Evolutionary conservation across 2,113 vertebrate genomes (phyloP).

Genomic region (Eudyptes chrysolophus): DNA sequence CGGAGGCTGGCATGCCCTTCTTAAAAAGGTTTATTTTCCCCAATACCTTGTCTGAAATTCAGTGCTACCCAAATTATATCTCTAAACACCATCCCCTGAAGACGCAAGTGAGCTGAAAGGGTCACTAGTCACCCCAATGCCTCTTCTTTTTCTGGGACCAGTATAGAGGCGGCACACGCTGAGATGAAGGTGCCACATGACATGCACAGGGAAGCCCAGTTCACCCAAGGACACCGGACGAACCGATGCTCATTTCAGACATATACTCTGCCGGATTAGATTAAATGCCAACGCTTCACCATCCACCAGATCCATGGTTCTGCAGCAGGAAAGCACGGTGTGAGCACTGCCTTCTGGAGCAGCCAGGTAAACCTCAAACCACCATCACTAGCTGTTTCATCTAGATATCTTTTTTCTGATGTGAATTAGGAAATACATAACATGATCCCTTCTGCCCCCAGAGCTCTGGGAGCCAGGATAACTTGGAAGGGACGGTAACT

Average conservation of each 20-base stretch:
- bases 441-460: not conserved
- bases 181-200: not conserved
- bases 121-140: not conserved
- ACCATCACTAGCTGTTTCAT: not conserved
- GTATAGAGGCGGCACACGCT: accelerated
- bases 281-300: not conserved
- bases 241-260: not conserved
- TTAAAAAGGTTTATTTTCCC: not conserved
- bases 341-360: not conserved
- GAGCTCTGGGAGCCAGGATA: not conserved
- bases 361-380: not conserved
- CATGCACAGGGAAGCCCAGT: not conserved
- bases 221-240: not conserved
- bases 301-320: not conserved
- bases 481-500: not conserved
- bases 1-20: not conserved
- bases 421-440: not conserved
- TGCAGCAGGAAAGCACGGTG: not conserved
- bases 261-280: accelerated
- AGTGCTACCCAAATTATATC: not conserved
- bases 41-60: not conserved
- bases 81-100: not conserved
- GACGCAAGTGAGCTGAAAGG: not conserved
- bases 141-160: not conserved
- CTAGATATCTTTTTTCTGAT: not conserved